Percentiles rank a stretch among this genome's conserved stretches.
Conservation (phyloP, 2,113 vertebrate genomes). For the Pitta sordida region DNA sequence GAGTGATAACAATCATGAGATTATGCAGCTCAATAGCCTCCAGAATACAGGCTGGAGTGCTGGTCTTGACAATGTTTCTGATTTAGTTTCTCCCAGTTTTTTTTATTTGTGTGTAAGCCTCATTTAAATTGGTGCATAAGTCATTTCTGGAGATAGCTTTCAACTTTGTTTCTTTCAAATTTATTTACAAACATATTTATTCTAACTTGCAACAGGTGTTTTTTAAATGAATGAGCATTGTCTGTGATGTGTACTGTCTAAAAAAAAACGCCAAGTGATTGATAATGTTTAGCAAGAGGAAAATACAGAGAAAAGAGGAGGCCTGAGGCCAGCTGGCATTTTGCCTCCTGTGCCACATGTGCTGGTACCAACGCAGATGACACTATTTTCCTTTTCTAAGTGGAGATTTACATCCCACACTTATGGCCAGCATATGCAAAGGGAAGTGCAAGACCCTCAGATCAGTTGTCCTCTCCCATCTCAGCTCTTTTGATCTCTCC, state of each 20-base stretch:
- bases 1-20: background rate
- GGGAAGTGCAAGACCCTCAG: background rate
- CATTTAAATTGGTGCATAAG: background rate
- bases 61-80: background rate
- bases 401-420: background rate
- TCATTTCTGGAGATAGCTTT: background rate
- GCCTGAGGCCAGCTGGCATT: conserved; percentile 7
- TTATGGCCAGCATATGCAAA: conserved; percentile 20
- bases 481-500: background rate
- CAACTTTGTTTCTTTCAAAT: background rate
- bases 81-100: background rate
- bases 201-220: background rate
- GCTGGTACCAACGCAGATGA: background rate
- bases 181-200: background rate
- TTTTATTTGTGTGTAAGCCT: background rate
- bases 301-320: background rate
- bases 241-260: background rate
- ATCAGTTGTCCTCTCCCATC: background rate
- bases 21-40: background rate
- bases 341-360: background rate
- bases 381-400: background rate
- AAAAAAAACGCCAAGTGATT: background rate
- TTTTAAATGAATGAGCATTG: background rate
- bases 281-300: background rate
- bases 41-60: background rate